Conservation (phyloP, 2,113 vertebrate genomes). For the Bambusicola thoracicus region DNA sequence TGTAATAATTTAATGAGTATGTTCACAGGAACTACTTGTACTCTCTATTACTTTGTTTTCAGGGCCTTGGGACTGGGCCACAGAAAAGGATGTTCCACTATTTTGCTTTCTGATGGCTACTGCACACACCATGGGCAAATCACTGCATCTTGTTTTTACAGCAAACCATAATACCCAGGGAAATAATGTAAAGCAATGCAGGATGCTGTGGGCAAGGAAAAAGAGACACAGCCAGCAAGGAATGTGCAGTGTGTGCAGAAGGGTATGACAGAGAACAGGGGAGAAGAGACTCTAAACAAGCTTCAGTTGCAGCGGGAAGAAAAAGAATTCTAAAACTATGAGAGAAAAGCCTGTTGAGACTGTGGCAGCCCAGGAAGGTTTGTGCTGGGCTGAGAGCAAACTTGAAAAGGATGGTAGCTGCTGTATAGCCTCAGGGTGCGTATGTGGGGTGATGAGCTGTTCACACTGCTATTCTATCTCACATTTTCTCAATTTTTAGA, state of each 20-base stretch:
- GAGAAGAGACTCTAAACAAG: neutral
- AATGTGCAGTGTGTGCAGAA: neutral
- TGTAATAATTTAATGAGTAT: neutral
- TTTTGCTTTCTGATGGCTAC: neutral
- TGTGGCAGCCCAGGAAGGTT: neutral
- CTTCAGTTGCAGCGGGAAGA: neutral
- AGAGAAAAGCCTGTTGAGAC: neutral
- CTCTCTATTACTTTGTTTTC: too few relatives aligned
- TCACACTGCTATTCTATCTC: neutral
- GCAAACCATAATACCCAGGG: neutral
- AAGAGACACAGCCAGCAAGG: neutral
- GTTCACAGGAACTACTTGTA: neutral
- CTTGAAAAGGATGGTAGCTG: neutral
- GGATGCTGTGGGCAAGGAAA: neutral
- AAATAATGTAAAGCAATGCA: neutral
- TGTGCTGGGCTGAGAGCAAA: neutral
- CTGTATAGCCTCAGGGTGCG: rapidly evolving
- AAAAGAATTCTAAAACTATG: neutral
- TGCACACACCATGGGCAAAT: neutral
- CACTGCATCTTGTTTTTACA: neutral
- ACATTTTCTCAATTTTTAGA: neutral
- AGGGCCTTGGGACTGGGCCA: neutral
- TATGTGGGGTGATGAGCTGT: neutral
- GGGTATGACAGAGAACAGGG: neutral
- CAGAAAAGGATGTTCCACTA: neutral